Percentiles rank a stretch among this genome's conserved stretches.
Evolutionary conservation across 2,797 vertebrate genomes (phyloP).

Genomic region (Sebastiscus tertius): DNA sequence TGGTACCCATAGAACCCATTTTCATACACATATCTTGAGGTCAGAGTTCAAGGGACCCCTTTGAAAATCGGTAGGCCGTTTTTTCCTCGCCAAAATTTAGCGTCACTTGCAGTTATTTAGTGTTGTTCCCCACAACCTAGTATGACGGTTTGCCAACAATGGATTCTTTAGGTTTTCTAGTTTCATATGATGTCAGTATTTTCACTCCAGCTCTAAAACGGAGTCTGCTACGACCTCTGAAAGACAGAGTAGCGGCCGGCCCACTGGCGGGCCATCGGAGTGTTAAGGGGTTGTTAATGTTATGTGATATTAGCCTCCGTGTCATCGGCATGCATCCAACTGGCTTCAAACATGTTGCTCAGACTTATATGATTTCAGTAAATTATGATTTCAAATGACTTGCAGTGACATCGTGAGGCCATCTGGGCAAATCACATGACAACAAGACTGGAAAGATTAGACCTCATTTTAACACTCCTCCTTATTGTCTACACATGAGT

Average conservation of each 20-base stretch:
- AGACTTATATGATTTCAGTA: neutral
- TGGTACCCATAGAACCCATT: neutral
- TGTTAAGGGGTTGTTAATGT: too few relatives aligned
- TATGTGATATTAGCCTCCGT: neutral
- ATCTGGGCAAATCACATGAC: neutral
- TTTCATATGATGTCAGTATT: neutral
- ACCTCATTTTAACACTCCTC: neutral
- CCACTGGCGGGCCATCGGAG: neutral
- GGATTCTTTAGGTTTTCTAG: neutral
- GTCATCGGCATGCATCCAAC: neutral
- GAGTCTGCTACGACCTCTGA: too few relatives aligned
- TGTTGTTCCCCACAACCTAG: neutral
- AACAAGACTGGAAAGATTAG: neutral
- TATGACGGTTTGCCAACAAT: neutral
- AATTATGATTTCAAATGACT: neutral
- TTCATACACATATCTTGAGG: neutral
- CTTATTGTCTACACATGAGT: neutral
- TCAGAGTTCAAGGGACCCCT: neutral
- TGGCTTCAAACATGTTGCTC: neutral
- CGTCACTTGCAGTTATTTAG: neutral
- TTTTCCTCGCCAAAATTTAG: neutral
- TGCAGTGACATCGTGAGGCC: conserved; percentile 5
- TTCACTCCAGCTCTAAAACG: neutral
- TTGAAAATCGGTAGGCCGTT: neutral
- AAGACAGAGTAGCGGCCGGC: neutral